A percentile compares a stretch with the other conserved stretches of the same genome.
Evolutionary conservation across 2,797 vertebrate species (phyloP).

Genomic region (Sciurus vulgaris): DNA sequence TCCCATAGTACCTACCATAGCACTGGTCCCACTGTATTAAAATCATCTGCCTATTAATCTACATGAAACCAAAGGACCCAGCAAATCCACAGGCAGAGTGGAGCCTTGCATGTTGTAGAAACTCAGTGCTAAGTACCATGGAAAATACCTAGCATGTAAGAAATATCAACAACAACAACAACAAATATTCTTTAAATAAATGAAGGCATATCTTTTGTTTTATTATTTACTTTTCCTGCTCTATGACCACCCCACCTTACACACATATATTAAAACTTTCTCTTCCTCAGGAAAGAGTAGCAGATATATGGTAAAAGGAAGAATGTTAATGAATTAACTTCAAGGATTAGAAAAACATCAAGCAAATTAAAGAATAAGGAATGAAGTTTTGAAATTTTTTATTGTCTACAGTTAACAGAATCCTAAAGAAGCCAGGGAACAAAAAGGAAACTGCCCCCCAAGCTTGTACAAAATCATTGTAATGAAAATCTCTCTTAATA

Average conservation of each 20-base stretch:
- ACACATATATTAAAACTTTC: neutral
- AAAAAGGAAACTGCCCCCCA: neutral
- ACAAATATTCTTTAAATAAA: neutral
- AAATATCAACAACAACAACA: neutral
- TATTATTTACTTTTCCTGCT: neutral
- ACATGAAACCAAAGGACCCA: neutral
- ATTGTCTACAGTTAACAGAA: neutral
- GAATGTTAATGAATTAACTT: neutral
- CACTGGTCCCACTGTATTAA: neutral
- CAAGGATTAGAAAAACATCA: constrained; percentile 32
- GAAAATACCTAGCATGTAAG: neutral
- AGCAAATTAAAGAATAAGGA: neutral
- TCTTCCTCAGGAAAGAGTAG: neutral
- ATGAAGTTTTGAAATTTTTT: neutral
- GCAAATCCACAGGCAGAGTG: neutral
- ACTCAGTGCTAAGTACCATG: neutral
- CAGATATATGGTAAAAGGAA: constrained; percentile 11
- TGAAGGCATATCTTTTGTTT: neutral
- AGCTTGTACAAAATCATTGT: neutral
- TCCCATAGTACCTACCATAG: neutral
- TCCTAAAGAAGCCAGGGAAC: neutral
- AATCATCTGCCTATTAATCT: neutral
- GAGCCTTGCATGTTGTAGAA: neutral
- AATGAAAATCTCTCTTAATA: neutral
- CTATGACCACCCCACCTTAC: neutral